Conservation (phyloP, 2,113 vertebrate species). For the Ochotona princeps region DNA sequence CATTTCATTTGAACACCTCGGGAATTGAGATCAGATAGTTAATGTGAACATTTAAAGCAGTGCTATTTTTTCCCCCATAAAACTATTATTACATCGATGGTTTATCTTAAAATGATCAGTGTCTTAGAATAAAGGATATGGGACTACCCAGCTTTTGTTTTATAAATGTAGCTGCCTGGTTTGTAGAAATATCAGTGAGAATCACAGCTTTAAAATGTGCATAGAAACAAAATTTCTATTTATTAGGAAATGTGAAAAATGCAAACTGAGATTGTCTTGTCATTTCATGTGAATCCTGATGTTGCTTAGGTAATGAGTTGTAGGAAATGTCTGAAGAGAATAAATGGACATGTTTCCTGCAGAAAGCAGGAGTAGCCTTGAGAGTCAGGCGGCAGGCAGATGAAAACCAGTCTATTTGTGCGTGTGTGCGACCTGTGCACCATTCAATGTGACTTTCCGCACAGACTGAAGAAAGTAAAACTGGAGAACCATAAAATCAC, state of each 20-base stretch:
- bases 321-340: not conserved
- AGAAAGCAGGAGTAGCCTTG: not conserved
- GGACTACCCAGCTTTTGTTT: not conserved
- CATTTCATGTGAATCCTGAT: slow-evolving; percentile 37
- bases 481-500: slow-evolving; percentile 9
- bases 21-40: not conserved
- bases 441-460: not conserved
- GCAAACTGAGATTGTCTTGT: slow-evolving; percentile 33
- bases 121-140: slow-evolving; percentile 13
- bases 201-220: slow-evolving; percentile 10
- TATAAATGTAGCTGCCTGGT: slow-evolving; percentile 18
- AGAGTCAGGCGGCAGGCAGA: slow-evolving; percentile 2
- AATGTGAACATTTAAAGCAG: not conserved
- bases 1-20: slow-evolving; percentile 17
- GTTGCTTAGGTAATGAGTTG: slow-evolving; percentile 45
- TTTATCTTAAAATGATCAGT: not conserved
- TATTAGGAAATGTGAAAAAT: slow-evolving; percentile 10
- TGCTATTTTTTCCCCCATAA: not conserved
- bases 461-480: not conserved
- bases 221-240: not conserved
- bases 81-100: slow-evolving; percentile 3
- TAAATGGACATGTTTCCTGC: slow-evolving; percentile 38
- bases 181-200: slow-evolving; percentile 33
- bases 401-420: slow-evolving; percentile 27
- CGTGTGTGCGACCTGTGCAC: not conserved